Conservation (phyloP, 1,140 invertebrate genomes). For the Goniozus legneri region DNA sequence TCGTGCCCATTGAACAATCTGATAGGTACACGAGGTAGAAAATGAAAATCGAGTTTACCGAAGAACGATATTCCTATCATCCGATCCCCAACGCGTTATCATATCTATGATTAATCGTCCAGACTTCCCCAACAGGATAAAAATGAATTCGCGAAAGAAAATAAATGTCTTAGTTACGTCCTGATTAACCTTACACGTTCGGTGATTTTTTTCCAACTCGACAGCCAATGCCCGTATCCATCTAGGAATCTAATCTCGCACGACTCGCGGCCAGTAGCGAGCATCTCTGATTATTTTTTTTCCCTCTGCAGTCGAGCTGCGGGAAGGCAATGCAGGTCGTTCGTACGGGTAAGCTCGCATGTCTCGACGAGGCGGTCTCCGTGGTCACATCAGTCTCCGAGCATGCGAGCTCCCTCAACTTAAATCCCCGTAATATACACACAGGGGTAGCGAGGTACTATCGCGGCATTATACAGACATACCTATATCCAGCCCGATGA, state of each 20-base stretch:
- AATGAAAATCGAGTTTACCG: background rate
- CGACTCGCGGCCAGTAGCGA: too few species aligned
- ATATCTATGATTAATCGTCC: background rate
- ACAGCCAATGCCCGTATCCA: too few species aligned
- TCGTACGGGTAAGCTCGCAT: constrained; percentile 39
- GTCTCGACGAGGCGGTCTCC: constrained; percentile 53
- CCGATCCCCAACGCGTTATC: background rate
- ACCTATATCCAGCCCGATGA: constrained; percentile 49
- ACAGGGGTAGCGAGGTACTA: constrained; percentile 37
- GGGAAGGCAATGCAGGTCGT: constrained; percentile 10
- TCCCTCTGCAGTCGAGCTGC: too few species aligned
- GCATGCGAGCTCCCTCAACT: constrained; percentile 45
- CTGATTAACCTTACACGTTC: too few species aligned
- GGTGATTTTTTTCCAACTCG: too few species aligned
- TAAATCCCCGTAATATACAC: constrained; percentile 49
- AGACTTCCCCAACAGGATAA: background rate
- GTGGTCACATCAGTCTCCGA: constrained; percentile 54
- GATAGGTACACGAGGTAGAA: background rate
- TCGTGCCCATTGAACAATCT: constrained; percentile 8
- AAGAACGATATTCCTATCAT: background rate
- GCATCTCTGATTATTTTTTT: too few species aligned
- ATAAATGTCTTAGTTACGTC: too few species aligned
- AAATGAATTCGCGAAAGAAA: background rate
- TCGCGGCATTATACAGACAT: constrained; percentile 51
- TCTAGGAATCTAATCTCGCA: too few species aligned